Evolutionary conservation across 2,797 vertebrate species (phyloP).

Genomic region (Sebastes diaconus): DNA sequence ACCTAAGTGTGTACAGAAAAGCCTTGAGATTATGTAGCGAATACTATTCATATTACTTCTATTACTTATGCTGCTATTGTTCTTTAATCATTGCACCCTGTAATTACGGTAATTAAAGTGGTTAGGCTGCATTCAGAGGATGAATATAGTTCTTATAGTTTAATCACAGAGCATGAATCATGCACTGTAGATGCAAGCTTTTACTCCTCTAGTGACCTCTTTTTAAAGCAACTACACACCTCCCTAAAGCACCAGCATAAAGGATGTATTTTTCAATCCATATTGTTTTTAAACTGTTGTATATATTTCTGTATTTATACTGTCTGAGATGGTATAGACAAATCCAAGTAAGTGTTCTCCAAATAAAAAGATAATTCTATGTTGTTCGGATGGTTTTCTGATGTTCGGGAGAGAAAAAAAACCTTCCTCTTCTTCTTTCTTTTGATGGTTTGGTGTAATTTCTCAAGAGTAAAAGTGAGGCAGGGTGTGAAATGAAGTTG

Average conservation of each 20-base stretch:
- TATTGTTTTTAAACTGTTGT: conserved; percentile 62
- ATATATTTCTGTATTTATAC: conserved; percentile 68
- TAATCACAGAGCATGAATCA: conserved; percentile 1
- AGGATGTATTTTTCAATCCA: conserved; percentile 45
- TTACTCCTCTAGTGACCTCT: background rate
- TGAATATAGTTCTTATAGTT: conserved; percentile 19
- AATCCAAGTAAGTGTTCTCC: conserved; percentile 28
- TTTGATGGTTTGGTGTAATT: background rate
- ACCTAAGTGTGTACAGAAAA: conserved; percentile 35
- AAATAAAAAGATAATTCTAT: conserved; percentile 48
- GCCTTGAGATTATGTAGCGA: conserved; percentile 54
- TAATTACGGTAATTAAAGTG: conserved; percentile 1
- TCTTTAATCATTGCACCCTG: conserved; percentile 18
- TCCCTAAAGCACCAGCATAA: background rate
- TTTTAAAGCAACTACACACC: background rate
- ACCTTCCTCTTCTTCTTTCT: background rate
- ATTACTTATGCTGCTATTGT: conserved; percentile 39
- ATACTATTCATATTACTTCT: conserved; percentile 14
- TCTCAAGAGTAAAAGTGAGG: conserved; percentile 22
- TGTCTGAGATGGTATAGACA: conserved; percentile 29
- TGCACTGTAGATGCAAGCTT: background rate
- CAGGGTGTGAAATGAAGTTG: conserved; percentile 27
- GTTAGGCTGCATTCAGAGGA: conserved; percentile 12
- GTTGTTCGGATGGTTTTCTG: background rate
- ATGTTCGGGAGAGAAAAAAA: background rate